Base-by-base conservation (phyloP, 2,113 vertebrate species). In the Lamprologus tigripictilis region DNA sequence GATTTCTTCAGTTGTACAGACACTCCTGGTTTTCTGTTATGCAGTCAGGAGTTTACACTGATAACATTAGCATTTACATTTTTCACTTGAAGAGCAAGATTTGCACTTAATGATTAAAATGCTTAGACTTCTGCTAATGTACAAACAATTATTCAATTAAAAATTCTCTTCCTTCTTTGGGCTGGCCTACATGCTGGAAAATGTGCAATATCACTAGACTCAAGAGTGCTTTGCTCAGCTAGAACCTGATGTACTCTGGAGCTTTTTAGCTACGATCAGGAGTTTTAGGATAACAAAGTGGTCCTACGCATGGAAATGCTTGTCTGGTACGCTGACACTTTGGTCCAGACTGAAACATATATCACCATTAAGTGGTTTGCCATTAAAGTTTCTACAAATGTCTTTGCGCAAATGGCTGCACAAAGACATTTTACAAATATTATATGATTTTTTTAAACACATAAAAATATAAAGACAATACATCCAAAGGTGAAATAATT, bases 1-100 rank as follows among this genome's bases (percentile, higher is more conserved):
- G 73, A 91, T 80, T 84, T 90, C 84, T 88, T 92, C 82, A 37
- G 82, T 63, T 92, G 83, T 85, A 80, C 85, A 89, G 14, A 90
- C 82, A 80, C 84, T 53, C 45, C 23, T 82, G 81, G 68, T 87
- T 80, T 88, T 84, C 23, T 78, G 14, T 37, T 84, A 21, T 86
- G 5, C 3, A 14, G 31, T 61, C 78, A 42, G 80, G 68, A 81
- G 33, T 87, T 89, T 45, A 81, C 71, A 80, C 51, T 26, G 26
- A 28, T 66, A 33, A 31, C 28, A 71, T 66, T 83, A 33, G 47
- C 17, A 53, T 79, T 79, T 73, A 76, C 11, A 82, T 37, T 71
- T 86, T 31, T 6, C 31, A 81, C 13, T 55, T 31, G 12, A 82
- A 81, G 51, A 82, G 23, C n/a, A 47, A 66, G 21, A 49, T 87